Evolutionary conservation across 2,797 vertebrate species (phyloP), one percentile per base, ranked within the genome.

Genomic region (Periparus ater): DNA sequence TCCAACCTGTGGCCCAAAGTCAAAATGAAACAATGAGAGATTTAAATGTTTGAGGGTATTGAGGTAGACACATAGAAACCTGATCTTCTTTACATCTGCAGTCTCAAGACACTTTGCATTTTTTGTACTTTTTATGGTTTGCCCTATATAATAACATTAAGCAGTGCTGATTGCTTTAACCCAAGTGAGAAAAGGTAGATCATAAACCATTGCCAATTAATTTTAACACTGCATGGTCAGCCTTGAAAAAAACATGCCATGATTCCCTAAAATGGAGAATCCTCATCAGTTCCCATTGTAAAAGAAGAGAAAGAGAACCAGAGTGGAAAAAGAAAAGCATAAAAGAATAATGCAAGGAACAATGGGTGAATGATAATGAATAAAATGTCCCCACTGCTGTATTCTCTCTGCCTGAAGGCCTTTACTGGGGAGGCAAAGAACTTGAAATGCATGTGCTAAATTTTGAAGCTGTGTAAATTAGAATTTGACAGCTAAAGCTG

Each of bases 151-250:
- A 88, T 83, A 96, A 94, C 32, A n/a, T 66, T 44, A 60, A 70
- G 20, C 25, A 62, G 63, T 18, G 58, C 48, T 93, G 85, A 88
- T 42, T 94, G 57, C 57, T 95, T 96, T 96, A 91, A 91, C 71
- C 32, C 63, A 92, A 61, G 22, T 63, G 50, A 71, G 67, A 81
- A 91, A 67, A 75, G 47, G 62, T 44, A 60, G 80, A 85, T 44
- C 71, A 72, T 87, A 93, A 97, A 57, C 67, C 66, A 89, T 20
- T 85, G 96, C 90, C 89, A 95, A 86, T 96, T 94, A 97, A 93
- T 67, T 85, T 76, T 66, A 91, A 68, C n/a, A 61, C 54, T 77
- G 47, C 50, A 63, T 26, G 81, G 85, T 83, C 60, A 94, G 25
- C 44, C 57, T 70, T 93, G 66, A 42, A 90, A 92, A 92, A 91